phyloP scores from a whole-genome alignment of 92 coral and sea anemone genomes.

The Zoanthus sansibaricus region DNA sequence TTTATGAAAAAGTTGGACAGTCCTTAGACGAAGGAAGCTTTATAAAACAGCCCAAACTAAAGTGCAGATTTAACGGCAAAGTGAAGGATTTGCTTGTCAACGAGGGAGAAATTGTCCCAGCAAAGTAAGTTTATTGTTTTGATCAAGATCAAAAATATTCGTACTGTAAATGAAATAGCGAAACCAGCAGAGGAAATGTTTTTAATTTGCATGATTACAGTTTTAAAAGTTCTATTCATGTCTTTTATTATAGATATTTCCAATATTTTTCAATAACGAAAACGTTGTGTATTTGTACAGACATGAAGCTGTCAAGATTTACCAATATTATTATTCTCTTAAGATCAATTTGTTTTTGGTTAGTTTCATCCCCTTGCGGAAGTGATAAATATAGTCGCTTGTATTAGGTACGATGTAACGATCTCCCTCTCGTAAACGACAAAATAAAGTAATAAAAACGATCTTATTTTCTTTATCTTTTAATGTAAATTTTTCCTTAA shows the following conservation, averaged over 20 bases:
- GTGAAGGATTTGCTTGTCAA: constrained; percentile 84
- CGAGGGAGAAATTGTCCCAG: constrained; percentile 91
- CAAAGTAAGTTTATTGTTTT: constrained; percentile 75
- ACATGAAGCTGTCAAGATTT: too few species aligned
- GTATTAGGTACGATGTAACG: background rate
- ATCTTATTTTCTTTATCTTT: too few species aligned
- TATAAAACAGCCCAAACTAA: constrained; percentile 93
- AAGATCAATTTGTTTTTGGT: background rate
- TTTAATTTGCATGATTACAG: background rate
- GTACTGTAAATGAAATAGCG: too few species aligned
- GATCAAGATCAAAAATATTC: background rate
- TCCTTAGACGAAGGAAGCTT: constrained; percentile 68
- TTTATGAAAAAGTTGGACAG: constrained; percentile 79
- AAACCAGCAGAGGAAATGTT: background rate
- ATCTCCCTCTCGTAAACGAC: too few species aligned
- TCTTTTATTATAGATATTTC: background rate
- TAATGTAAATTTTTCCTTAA: too few species aligned
- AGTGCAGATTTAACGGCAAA: constrained; percentile 78
- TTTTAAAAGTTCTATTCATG: background rate
- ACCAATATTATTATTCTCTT: background rate
- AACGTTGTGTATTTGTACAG: background rate
- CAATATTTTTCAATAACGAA: background rate
- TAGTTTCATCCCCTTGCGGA: background rate
- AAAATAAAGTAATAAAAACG: too few species aligned
- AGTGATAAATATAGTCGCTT: background rate